Percentiles rank a stretch among this genome's conserved stretches.
These are phyloP conservation scores for Argentina silus DNA, from an alignment of 2,797 vertebrate species.

Conservation along the genomic window DNA sequence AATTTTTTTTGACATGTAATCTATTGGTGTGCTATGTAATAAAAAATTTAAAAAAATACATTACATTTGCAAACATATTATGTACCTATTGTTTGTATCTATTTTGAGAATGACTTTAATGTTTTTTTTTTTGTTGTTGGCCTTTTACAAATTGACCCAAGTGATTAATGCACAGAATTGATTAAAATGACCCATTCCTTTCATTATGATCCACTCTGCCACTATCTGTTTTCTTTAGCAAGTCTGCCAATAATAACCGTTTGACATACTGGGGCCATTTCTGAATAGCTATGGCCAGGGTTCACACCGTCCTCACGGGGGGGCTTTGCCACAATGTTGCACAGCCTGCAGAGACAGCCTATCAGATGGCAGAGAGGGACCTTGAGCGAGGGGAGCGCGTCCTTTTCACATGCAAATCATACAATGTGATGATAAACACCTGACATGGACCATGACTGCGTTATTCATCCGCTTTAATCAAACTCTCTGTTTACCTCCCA, in stretches of 20 bases:
- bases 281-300: constrained; percentile 70
- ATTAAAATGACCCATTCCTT: constrained; percentile 70
- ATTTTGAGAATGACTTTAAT: constrained; percentile 15
- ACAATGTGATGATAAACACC: constrained; percentile 85
- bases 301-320: constrained; percentile 67
- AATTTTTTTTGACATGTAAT: neutral
- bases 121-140: constrained; percentile 33
- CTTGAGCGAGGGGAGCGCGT: constrained; percentile 51
- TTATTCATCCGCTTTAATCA: constrained; percentile 79
- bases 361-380: constrained; percentile 31
- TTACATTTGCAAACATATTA: neutral
- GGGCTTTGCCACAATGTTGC: constrained; percentile 67
- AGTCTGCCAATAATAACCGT: constrained; percentile 73
- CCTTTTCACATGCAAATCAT: constrained; percentile 85
- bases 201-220: constrained; percentile 64
- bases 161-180: constrained; percentile 70
- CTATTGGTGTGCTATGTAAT: neutral
- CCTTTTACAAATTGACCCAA: constrained; percentile 54
- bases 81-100: neutral
- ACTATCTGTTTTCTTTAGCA: constrained; percentile 72
- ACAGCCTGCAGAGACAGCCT: constrained; percentile 57
- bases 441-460: constrained; percentile 81
- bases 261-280: constrained; percentile 71
- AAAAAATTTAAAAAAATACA: no score
- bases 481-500: constrained; percentile 53